Evolutionary conservation across 2,797 vertebrate genomes (phyloP), one percentile per base, ranked within the genome.

Genomic region (Anguilla anguilla): DNA sequence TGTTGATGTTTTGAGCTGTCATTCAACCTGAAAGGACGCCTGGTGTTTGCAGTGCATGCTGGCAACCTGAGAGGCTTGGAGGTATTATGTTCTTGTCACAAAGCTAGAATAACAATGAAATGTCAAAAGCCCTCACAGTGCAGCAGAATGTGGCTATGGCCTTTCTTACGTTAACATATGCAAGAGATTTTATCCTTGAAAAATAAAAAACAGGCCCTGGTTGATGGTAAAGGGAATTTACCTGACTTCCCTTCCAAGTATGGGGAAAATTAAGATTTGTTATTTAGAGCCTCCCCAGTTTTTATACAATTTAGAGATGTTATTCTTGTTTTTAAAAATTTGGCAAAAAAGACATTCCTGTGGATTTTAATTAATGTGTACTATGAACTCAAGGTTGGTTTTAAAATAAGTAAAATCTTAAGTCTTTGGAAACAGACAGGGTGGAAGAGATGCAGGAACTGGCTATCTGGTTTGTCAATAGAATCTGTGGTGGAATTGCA

Each of bases 101-200:
- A 77, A 43, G 74, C 74, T 77, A 43, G 11, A 77, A 77, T 77
- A 46, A 46, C 74, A 35, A 77, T 77, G 31, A 59, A 51, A 84
- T 84, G 74, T 43, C 74, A 77, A 77, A 35, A 43, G 74, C 35
- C 31, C 74, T 77, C 74, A 9, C 35, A 43, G 5, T 77, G 74
- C 35, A 77, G 13, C 74, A 19, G 31, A 39, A 6, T 1, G 13
- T 35, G 39, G 35, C 25, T 39, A 35, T 22, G 39, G 74, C 13
- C 39, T 43, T 43, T 77, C 74, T 77, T 35, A 15, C 15, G 28
- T 77, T 77, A 43, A 77, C 74, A 77, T 35, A 77, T 77, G 39
- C 74, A 77, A 43, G 13, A 4, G 74, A 19, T 22, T 43, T 17
- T 39, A 35, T 22, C 13, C 13, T 17, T n/a, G 5, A 5, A 17